Evolutionary conservation across 2,888 invertebrate species (phyloP).

Genomic region (Heliconius ismenius): DNA sequence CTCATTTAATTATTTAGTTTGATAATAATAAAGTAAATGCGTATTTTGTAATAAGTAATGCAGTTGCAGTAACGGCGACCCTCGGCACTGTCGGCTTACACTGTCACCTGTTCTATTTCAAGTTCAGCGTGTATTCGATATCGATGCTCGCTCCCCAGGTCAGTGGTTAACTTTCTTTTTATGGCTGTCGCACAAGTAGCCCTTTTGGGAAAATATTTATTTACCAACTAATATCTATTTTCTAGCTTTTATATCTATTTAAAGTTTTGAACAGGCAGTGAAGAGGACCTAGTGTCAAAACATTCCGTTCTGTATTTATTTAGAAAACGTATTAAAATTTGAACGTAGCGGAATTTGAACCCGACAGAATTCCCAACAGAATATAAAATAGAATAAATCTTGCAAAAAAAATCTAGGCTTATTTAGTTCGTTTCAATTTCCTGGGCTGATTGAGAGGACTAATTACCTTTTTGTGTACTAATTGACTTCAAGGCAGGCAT

Average conservation of each 20-base stretch:
- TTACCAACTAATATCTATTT: neutral
- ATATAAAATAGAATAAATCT: neutral
- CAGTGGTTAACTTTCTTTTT: neutral
- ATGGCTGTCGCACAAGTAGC: conserved; percentile 20
- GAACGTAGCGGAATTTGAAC: no score
- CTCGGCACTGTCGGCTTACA: conserved; percentile 8
- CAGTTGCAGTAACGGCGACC: conserved; percentile 12
- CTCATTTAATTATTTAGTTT: no score
- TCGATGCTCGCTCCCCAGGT: neutral
- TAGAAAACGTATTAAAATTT: no score
- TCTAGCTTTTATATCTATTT: neutral
- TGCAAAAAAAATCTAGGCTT: neutral
- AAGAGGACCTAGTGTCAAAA: neutral
- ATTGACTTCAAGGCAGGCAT: conserved; percentile 74
- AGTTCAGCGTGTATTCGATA: neutral
- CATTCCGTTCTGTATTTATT: no score
- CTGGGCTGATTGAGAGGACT: conserved; percentile 67
- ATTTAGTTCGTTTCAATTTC: conserved; percentile 58
- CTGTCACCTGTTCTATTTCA: neutral
- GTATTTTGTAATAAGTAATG: neutral
- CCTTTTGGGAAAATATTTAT: neutral
- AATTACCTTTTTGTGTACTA: conserved; percentile 73
- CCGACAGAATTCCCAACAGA: neutral
- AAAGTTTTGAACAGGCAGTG: neutral
- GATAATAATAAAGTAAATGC: no score